Percentiles rank a stretch among this genome's conserved stretches.
phyloP scores from a whole-genome alignment of 2,113 vertebrate species.

The Oplegnathus fasciatus region DNA sequence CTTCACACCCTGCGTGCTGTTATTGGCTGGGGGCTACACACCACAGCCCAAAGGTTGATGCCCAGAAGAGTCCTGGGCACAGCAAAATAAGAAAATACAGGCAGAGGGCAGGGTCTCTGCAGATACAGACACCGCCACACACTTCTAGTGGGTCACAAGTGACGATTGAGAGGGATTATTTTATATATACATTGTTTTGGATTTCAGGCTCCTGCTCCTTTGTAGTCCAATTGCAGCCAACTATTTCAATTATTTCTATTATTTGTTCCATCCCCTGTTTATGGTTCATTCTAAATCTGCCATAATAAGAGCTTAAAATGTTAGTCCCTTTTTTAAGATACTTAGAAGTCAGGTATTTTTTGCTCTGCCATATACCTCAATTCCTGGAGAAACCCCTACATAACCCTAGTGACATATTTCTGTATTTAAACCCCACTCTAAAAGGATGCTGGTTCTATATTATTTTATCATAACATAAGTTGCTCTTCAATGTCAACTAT shows the following conservation, averaged over 20 bases:
- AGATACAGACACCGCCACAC: too few species aligned
- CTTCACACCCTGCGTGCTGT: too few species aligned
- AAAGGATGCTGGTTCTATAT: neutral
- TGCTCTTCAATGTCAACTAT: neutral
- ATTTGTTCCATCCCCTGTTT: neutral
- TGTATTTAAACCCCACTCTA: neutral
- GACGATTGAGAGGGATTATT: too few species aligned
- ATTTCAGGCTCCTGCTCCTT: neutral
- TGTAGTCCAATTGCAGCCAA: neutral
- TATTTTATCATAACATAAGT: neutral
- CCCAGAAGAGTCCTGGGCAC: too few species aligned
- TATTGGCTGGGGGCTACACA: too few species aligned
- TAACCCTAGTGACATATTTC: neutral
- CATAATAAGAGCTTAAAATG: neutral
- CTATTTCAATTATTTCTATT: neutral
- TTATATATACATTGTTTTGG: too few species aligned
- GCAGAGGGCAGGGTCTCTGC: too few species aligned
- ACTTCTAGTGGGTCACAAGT: too few species aligned
- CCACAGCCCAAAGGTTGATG: too few species aligned
- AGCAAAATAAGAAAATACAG: too few species aligned
- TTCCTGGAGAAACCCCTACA: neutral
- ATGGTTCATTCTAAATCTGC: neutral
- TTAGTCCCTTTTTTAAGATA: neutral
- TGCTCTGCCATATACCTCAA: neutral
- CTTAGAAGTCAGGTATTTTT: neutral